Base-by-base conservation (phyloP, 1,140 invertebrate species). In the Drosophila nasuta region DNA sequence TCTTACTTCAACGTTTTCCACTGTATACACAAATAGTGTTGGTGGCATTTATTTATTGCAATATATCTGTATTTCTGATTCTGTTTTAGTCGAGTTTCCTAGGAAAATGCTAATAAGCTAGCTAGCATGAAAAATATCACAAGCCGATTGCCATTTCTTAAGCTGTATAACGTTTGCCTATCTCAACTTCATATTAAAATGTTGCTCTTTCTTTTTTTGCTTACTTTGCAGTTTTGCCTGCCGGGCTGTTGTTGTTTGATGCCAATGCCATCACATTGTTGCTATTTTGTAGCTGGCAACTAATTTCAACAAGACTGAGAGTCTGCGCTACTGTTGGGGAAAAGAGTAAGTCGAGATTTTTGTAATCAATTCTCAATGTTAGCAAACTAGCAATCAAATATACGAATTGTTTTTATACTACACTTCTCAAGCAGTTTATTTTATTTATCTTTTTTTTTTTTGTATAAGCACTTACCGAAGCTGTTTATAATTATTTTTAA, bases 51-150 rank as follows among this genome's bases (percentile, higher is more conserved):
- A 60, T 75, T 81, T 81, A 60, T 81, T 81, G 64, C 77, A 51
- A 45, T 60, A 75, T 49, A 62, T 59, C 0, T 10, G 2, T 38
- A 48, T 15, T 62, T 49, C 35, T 25, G 15, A n/a, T 52, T 11
- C 54, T 71, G 45, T 30, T 13, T 33, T 63, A 43, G 11, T 43
- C n/a, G n/a, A n/a, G 38, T 10, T 41, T 41, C 38, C 11, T 41
- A 11, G 11, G 52, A 71, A 82, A 79, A 83, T 80, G 72, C 69
- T 83, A 77, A 83, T 82, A 79, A 76, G 81, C 68, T 46, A 56
- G 58, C 51, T 4, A 74, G 52, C 15, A 25, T 13, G 28, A 46
- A 56, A 56, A 46, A 43, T 45, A 54, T 43, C 45, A 67, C 41
- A 68, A 81, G 67, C 65, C 64, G 41, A 35, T 68, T 58, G 41